Evolutionary conservation across 2,888 invertebrate species (phyloP).

Genomic region (Rotaria sp.): DNA sequence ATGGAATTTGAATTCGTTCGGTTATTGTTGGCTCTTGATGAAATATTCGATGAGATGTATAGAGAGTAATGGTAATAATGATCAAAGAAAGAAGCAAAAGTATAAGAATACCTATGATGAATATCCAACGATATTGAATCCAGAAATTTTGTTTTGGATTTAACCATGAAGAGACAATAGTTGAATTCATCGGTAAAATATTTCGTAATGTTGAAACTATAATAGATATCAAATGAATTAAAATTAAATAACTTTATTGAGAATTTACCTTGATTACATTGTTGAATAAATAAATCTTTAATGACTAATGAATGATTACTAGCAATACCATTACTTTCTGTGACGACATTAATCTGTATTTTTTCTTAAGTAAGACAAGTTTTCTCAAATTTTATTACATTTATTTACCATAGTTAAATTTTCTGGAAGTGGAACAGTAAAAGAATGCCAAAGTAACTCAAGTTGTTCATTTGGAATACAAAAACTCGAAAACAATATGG

Average conservation of each 20-base stretch:
- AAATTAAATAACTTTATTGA: background rate
- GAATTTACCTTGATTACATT: background rate
- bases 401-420: background rate
- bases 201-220: too few species aligned
- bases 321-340: background rate
- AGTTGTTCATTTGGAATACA: background rate
- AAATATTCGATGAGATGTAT: background rate
- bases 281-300: background rate
- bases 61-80: too few species aligned
- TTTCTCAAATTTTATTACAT: background rate
- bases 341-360: background rate
- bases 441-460: background rate
- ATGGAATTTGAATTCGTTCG: background rate
- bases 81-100: background rate
- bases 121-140: background rate
- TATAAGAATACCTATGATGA: background rate
- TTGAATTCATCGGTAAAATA: background rate
- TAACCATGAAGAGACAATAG: background rate
- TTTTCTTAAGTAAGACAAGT: background rate
- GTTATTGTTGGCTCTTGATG: background rate
- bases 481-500: background rate
- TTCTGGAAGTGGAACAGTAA: background rate
- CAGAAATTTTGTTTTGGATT: background rate
- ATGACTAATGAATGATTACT: slow-evolving; percentile 8
- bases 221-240: too few species aligned